These are phyloP conservation scores for Xiphydria camelus DNA, from an alignment of 2,888 invertebrate genomes.

Conservation along the genomic window DNA sequence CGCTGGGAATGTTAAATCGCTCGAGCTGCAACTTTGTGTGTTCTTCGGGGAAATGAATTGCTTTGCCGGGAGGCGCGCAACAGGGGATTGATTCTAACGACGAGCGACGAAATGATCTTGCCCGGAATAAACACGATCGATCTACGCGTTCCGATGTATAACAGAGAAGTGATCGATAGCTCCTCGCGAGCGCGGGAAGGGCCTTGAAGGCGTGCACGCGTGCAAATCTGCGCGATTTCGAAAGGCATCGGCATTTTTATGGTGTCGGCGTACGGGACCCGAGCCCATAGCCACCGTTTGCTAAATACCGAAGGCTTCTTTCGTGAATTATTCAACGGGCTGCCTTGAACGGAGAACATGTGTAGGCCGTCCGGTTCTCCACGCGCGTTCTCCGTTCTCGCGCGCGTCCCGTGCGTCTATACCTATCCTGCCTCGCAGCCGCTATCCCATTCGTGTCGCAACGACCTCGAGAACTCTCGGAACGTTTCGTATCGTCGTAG, in stretches of 20 bases:
- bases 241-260: constrained; percentile 35
- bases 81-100: no score
- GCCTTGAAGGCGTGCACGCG: constrained; percentile 3
- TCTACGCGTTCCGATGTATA: no score
- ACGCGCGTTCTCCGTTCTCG: constrained; percentile 10
- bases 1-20: no score
- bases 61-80: no score
- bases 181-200: no score
- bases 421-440: not conserved
- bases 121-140: not conserved
- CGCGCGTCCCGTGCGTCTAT: not conserved
- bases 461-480: no score
- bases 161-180: no score
- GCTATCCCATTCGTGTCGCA: no score
- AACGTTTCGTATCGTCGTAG: no score
- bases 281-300: constrained; percentile 29
- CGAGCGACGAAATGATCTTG: no score
- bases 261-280: constrained; percentile 7
- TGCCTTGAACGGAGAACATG: constrained; percentile 44
- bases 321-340: constrained; percentile 47
- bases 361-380: constrained; percentile 37
- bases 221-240: constrained; percentile 25
- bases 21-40: no score
- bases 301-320: constrained; percentile 44
- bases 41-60: no score